Conservation (phyloP, 2,113 vertebrate species). For the Neodon shergylaensis region DNA sequence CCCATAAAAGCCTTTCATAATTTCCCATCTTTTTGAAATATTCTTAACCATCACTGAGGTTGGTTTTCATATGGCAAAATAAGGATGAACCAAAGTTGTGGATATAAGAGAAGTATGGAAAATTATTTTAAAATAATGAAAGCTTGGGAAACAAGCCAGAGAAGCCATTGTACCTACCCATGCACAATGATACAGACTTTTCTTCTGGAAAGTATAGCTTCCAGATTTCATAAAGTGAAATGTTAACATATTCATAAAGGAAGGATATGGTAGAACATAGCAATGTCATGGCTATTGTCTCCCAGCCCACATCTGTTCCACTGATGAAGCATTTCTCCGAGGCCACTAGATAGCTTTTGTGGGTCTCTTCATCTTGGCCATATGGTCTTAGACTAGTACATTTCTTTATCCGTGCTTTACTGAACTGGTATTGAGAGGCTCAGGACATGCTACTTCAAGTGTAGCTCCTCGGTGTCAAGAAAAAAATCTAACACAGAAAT, state of each 20-base stretch:
- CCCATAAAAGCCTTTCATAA: neutral
- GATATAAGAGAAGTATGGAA: neutral
- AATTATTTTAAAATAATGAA: slow-evolving; percentile 42
- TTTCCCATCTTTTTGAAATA: neutral
- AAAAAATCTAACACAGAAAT: neutral
- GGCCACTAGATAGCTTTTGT: neutral
- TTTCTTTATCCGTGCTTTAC: neutral
- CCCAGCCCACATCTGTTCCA: neutral
- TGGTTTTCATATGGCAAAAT: neutral
- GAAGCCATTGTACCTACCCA: neutral
- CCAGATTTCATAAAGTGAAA: neutral
- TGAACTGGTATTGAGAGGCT: neutral
- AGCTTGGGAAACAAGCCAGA: neutral
- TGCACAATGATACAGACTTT: neutral
- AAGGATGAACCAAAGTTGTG: neutral
- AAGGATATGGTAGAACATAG: neutral
- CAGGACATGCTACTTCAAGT: neutral
- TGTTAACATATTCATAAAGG: neutral
- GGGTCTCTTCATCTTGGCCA: neutral
- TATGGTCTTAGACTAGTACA: neutral
- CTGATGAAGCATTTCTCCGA: neutral
- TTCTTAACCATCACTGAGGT: neutral
- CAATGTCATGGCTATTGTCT: neutral
- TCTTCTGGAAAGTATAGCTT: neutral
- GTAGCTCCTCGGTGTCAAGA: neutral